Conservation (phyloP, 2,888 invertebrate genomes). For the Chrysolina haemoptera region DNA sequence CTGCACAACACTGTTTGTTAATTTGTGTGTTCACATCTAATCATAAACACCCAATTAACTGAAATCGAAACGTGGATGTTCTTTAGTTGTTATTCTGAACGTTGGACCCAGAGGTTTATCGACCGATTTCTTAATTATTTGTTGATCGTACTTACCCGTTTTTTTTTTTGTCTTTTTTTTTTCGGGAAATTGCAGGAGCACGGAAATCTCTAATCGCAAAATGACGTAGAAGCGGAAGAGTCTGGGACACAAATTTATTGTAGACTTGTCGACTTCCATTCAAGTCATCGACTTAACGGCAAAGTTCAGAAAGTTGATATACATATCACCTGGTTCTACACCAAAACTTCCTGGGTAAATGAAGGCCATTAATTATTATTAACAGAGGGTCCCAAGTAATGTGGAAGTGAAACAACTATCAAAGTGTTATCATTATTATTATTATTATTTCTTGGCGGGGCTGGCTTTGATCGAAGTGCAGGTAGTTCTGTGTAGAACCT, state of each 20-base stretch:
- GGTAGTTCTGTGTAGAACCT: too few relatives aligned
- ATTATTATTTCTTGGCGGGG: too few relatives aligned
- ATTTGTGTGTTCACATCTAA: slow-evolving; percentile 5
- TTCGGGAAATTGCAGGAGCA: neutral
- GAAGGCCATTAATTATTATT: too few relatives aligned
- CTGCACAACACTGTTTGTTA: neutral
- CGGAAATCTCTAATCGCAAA: neutral
- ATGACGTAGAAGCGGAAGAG: neutral
- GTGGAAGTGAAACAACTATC: too few relatives aligned
- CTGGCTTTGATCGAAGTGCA: too few relatives aligned
- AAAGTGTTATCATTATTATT: too few relatives aligned
- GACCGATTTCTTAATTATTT: neutral
- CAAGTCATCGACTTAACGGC: neutral
- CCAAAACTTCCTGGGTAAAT: too few relatives aligned
- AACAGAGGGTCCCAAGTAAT: too few relatives aligned
- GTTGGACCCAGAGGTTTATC: slow-evolving; percentile 1
- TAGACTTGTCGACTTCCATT: neutral
- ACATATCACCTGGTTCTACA: too few relatives aligned
- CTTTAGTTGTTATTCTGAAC: neutral
- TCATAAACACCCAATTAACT: neutral
- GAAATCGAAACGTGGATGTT: neutral
- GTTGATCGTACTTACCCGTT: neutral
- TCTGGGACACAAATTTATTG: neutral
- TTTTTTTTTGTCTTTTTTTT: neutral
- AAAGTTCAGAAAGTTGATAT: too few relatives aligned